Conservation (phyloP, 2,113 vertebrate species). For the Capreolus pygargus region DNA sequence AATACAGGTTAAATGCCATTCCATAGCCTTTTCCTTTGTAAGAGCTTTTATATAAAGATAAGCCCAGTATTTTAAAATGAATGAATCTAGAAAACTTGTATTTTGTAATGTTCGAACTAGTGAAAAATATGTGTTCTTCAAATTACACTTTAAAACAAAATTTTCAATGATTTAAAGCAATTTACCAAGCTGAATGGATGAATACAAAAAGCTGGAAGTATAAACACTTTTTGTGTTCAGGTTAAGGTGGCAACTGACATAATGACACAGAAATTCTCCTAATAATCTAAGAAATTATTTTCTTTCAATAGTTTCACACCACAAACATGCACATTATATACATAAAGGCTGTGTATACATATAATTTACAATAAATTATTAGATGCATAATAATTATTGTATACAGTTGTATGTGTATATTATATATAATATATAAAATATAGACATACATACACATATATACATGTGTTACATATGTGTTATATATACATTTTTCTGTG, state of each 20-base stretch:
- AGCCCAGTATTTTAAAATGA: constrained; percentile 22
- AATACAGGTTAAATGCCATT: constrained; percentile 48
- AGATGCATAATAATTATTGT: background rate
- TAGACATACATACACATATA: background rate
- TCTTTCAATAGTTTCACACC: background rate
- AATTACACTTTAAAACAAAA: constrained; percentile 43
- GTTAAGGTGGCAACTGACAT: background rate
- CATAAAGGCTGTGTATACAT: background rate
- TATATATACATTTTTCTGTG: background rate
- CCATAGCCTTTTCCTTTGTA: background rate
- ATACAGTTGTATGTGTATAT: background rate
- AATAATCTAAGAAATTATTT: background rate
- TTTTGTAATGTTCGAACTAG: constrained; percentile 3
- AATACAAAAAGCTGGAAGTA: background rate
- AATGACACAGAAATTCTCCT: background rate
- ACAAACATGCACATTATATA: background rate
- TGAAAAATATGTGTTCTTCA: constrained; percentile 33
- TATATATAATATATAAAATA: background rate
- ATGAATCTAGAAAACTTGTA: constrained; percentile 2
- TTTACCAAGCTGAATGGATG: background rate
- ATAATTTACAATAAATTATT: background rate
- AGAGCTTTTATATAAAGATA: constrained; percentile 33
- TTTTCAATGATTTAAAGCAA: background rate
- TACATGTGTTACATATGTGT: background rate
- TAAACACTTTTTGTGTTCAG: background rate